These are phyloP conservation scores for Cyclophora albipunctata DNA, from an alignment of 2,888 invertebrate species.

Conservation along the genomic window DNA sequence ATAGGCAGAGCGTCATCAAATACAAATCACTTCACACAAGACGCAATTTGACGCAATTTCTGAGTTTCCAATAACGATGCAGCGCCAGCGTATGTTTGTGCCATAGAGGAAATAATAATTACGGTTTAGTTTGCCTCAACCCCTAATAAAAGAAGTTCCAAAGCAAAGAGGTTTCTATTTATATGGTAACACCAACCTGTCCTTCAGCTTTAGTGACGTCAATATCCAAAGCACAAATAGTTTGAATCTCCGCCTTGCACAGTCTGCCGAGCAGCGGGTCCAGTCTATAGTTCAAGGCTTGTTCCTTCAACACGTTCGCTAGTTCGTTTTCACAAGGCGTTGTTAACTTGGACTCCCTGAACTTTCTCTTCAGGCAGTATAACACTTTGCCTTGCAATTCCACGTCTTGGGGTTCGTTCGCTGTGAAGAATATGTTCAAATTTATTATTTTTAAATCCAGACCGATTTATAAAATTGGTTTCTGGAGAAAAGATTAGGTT, in stretches of 20 bases:
- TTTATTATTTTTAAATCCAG: neutral
- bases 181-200: conserved; percentile 34
- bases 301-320: conserved; percentile 86
- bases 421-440: conserved; percentile 24
- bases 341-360: conserved; percentile 83
- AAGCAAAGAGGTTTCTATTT: no score
- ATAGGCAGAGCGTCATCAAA: no score
- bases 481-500: no score
- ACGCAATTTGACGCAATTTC: no score
- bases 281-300: conserved; percentile 92
- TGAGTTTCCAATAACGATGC: no score
- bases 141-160: no score
- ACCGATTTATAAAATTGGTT: no score
- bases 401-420: conserved; percentile 75
- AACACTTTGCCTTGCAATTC: conserved; percentile 89
- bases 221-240: conserved; percentile 74
- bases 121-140: no score
- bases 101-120: no score
- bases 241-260: conserved; percentile 84
- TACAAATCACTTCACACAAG: no score
- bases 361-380: conserved; percentile 87
- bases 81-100: no score
- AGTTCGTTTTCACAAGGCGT: conserved; percentile 88
- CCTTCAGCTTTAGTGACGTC: conserved; percentile 66
- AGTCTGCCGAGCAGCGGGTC: conserved; percentile 90